A percentile compares a stretch with the other conserved stretches of the same genome.
These are phyloP conservation scores for Elaphurus davidianus DNA, from an alignment of 2,113 vertebrate species.

Conservation along the genomic window DNA sequence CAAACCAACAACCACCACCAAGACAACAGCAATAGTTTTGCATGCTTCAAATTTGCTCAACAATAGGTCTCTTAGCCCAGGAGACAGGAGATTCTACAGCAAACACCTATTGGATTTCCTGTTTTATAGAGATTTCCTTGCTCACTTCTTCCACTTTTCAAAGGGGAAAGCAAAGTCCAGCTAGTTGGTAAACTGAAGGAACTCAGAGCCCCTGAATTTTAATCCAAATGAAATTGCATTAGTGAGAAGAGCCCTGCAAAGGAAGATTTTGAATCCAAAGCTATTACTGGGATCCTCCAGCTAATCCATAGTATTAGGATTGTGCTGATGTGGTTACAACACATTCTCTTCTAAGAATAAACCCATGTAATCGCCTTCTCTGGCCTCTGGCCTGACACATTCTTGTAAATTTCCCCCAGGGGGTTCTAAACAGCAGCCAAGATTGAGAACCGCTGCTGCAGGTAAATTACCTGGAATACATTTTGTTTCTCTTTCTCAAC, in stretches of 20 bases:
- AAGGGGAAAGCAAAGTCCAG: not conserved
- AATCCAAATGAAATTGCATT: not conserved
- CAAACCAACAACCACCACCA: not conserved
- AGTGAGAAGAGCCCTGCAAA: not conserved
- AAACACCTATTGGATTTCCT: no score
- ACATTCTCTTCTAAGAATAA: conserved; percentile 30
- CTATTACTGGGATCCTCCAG: not conserved
- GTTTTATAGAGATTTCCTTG: not conserved
- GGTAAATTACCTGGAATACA: not conserved
- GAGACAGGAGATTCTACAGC: not conserved
- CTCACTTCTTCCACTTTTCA: not conserved
- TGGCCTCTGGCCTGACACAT: not conserved
- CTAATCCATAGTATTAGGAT: not conserved
- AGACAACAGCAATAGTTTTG: not conserved
- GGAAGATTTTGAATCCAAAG: not conserved
- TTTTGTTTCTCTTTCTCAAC: not conserved
- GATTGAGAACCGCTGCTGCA: not conserved
- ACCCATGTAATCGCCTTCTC: not conserved
- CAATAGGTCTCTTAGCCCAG: not conserved
- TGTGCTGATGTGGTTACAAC: not conserved
- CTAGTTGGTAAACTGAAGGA: not conserved
- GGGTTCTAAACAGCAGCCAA: not conserved
- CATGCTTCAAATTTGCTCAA: not conserved
- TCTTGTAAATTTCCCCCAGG: not conserved
- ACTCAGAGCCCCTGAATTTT: not conserved